Evolutionary conservation across 2,113 vertebrate species (phyloP).

Genomic region (Atlantisia rogersi): DNA sequence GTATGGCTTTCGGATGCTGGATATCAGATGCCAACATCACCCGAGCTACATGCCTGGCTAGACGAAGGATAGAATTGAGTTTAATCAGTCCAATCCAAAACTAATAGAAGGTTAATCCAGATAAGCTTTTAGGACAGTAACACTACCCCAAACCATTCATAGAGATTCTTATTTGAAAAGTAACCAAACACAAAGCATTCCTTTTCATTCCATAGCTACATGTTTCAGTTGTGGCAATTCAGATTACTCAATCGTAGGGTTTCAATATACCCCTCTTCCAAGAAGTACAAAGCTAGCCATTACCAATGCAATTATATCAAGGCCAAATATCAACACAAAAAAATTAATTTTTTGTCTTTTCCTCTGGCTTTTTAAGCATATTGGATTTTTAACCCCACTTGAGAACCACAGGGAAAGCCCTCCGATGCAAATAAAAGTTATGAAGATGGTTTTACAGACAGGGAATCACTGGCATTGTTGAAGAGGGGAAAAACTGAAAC

Average conservation of each 20-base stretch:
- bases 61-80: neutral
- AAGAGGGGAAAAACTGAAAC: neutral
- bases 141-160: neutral
- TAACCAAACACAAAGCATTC: neutral
- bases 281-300: neutral
- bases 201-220: neutral
- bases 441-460: neutral
- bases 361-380: neutral
- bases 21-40: neutral
- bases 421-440: neutral
- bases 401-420: neutral
- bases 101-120: neutral
- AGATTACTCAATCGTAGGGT: too few species aligned
- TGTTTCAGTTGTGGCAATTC: too few species aligned
- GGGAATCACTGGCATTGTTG: neutral
- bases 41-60: neutral
- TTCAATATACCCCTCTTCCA: neutral
- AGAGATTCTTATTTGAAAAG: neutral
- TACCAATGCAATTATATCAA: neutral
- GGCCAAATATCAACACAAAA: neutral
- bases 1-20: neutral
- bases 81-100: neutral
- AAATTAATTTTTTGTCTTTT: neutral
- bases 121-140: slow-evolving; percentile 16
- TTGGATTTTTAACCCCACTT: neutral